Percentiles rank a stretch among this genome's conserved stretches.
These are phyloP conservation scores for Odontamblyopus lacepedii DNA, from an alignment of 2,797 vertebrate species.

Conservation along the genomic window DNA sequence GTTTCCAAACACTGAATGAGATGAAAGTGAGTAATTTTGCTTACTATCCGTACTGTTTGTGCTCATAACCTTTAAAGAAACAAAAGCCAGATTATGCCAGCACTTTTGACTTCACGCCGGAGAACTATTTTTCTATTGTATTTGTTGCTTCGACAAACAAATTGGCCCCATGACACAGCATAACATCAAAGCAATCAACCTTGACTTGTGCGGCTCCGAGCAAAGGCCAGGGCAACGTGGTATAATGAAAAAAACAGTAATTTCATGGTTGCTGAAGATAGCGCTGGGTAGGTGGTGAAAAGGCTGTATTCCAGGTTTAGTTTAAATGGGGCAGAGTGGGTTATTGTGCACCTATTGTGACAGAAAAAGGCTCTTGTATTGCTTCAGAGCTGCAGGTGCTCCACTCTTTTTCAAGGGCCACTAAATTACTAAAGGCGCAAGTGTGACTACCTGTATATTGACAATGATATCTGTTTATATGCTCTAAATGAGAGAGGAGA, in stretches of 20 bases:
- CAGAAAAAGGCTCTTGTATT: conserved; percentile 57
- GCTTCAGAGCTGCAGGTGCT: conserved; percentile 50
- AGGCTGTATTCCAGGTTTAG: conserved; percentile 76
- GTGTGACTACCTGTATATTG: conserved; percentile 46
- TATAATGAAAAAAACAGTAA: conserved; percentile 73
- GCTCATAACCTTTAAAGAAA: not conserved
- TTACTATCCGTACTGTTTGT: not conserved
- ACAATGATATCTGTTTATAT: conserved; percentile 49
- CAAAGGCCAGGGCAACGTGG: conserved; percentile 65
- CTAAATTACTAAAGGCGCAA: conserved; percentile 39
- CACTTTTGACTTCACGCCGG: conserved; percentile 26
- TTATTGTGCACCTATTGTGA: conserved; percentile 70
- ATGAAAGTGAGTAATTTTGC: not conserved
- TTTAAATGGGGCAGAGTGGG: conserved; percentile 65
- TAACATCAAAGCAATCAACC: conserved; percentile 64
- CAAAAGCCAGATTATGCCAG: conserved; percentile 25
- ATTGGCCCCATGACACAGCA: conserved; percentile 50
- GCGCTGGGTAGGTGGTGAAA: conserved; percentile 68
- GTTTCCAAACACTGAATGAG: conserved; percentile 1
- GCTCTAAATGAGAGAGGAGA: conserved; percentile 42
- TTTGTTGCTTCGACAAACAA: conserved; percentile 58
- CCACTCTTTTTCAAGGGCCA: conserved; percentile 40
- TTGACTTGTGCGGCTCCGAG: conserved; percentile 48
- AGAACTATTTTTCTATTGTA: conserved; percentile 33
- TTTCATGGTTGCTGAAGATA: conserved; percentile 77